Evolutionary conservation across 2,113 vertebrate species (phyloP), one percentile per base, ranked within the genome.

Genomic region (Stictonetta naevosa): DNA sequence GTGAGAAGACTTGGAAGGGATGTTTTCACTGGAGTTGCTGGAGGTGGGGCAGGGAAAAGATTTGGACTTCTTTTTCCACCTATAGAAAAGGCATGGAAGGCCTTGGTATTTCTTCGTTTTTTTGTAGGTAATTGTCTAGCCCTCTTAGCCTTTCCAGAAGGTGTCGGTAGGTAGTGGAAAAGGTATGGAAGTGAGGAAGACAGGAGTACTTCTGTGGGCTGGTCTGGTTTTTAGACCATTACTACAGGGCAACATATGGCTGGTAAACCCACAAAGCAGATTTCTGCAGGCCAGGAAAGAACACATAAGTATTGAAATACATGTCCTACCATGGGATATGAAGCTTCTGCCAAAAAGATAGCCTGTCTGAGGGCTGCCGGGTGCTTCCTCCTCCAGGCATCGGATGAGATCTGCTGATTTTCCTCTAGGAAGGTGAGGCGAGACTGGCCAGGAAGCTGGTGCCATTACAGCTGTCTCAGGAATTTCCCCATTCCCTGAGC

Each of bases 361-460:
- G 66, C 25, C 59, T 53, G 76, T 64, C 63, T 77, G 38, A 46
- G 62, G 31, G 58, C 77, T 90, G 87, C 46, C 55, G 55, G 68
- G 11, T 67, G 72, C 31, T 89, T 92, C 88, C 26, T 80, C 62
- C 89, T 92, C 62, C 59, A 29, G 62, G 19, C 83, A 66, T 10
- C 1, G 1, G 79, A 53, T 83, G 31, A 23, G 71, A 62, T 50
- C 72, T 82, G 40, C 83, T 82, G 62, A 29, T 69, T 67, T 58
- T 83, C 84, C 84, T 86, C 60, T 11, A 25, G 55, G 89, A 84
- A 86, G 85, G 44, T 56, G 79, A 94, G 91, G 69, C 0, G 1
- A 83, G 67, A 48, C 36, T 26, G 9, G 89, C 60, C 96, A 93
- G 92, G 91, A 88, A 93, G 60, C 78, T 31, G 75, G 3, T 73